Conservation (phyloP, 2,113 vertebrate species). For the Cololabis saira region DNA sequence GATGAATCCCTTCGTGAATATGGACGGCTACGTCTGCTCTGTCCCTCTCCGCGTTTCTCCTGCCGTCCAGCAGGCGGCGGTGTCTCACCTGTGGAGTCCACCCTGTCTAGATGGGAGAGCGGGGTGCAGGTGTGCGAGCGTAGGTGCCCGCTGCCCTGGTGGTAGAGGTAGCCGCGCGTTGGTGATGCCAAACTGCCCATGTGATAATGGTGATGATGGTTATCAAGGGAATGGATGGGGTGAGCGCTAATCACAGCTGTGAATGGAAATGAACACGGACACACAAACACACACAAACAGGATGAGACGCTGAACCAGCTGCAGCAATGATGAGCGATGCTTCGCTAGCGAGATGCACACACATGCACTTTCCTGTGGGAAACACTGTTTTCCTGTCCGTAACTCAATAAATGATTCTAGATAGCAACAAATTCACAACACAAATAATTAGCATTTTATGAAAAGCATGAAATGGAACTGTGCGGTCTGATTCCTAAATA, state of each 20-base stretch:
- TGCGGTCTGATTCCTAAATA: constrained; percentile 1
- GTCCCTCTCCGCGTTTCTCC: neutral
- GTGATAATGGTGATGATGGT: constrained; percentile 99
- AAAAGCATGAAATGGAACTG: constrained; percentile 28
- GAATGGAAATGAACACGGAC: constrained; percentile 86
- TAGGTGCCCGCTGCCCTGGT: constrained; percentile 81
- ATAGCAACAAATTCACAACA: constrained; percentile 3
- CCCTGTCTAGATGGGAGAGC: constrained; percentile 95
- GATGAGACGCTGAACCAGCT: constrained; percentile 49
- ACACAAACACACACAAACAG: constrained; percentile 51
- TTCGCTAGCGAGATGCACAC: constrained; percentile 48
- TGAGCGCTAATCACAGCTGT: constrained; percentile 99
- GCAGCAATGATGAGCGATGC: constrained; percentile 27
- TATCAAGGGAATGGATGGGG: constrained; percentile 99
- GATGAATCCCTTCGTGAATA: constrained; percentile 25
- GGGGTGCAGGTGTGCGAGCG: constrained; percentile 86
- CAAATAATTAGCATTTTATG: constrained; percentile 11
- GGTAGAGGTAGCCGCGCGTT: constrained; percentile 93
- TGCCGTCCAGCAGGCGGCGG: constrained; percentile 55
- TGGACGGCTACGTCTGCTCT: neutral
- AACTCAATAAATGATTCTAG: neutral
- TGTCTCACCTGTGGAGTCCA: constrained; percentile 95
- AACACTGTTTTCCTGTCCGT: constrained; percentile 4
- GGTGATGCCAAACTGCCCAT: constrained; percentile 93
- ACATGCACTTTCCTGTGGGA: constrained; percentile 65